Evolutionary conservation across 2,888 invertebrate species (phyloP), one percentile per base, ranked within the genome.

Genomic region (Amphipyra berbera): DNA sequence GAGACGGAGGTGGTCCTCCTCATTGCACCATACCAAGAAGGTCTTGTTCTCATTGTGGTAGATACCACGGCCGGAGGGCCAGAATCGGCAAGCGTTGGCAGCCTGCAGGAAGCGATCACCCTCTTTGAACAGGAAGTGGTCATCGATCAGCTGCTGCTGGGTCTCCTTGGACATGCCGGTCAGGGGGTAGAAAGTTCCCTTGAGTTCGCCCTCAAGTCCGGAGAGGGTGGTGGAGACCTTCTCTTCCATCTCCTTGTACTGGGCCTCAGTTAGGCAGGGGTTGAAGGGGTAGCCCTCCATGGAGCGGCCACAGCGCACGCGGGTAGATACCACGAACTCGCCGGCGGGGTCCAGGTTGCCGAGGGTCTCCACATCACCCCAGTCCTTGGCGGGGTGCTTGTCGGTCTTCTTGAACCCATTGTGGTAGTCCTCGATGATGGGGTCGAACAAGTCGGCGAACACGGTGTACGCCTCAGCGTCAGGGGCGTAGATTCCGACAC

Each of bases 101-200:
- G 98, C 96, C 95, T 98, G 97, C 88, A 98, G 96, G 96, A 97
- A 98, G 72, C 98, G 96, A 91, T 98, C 98, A 76, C 99, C 98
- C 95, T 99, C 99, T 96, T 99, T 99, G 97, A 99, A 99, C 86
- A 99, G 96, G 97, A 99, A 99, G 95, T 99, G 99, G 94, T 99
- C 99, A 86, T 99, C 98, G 91, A 99, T 99, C 88, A 99, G 96
- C 95, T 99, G 97, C 95, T 98, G 98, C 95, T 99, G 99, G 67
- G 98, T 97, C 61, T 98, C 97, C 96, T 99, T 99, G 95, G 97
- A 97, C 99, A 99, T 99, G 85, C 98, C 99, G 72, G 98, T 98
- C 87, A 99, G 96, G 35, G 99, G 98, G 94, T 97, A 98, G 97
- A 98, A 99, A 79, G 98, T 98, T 61, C 99, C 99, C 96, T 98